phyloP scores from a whole-genome alignment of 2,888 invertebrate genomes.

The Himalopsyche tibetana region DNA sequence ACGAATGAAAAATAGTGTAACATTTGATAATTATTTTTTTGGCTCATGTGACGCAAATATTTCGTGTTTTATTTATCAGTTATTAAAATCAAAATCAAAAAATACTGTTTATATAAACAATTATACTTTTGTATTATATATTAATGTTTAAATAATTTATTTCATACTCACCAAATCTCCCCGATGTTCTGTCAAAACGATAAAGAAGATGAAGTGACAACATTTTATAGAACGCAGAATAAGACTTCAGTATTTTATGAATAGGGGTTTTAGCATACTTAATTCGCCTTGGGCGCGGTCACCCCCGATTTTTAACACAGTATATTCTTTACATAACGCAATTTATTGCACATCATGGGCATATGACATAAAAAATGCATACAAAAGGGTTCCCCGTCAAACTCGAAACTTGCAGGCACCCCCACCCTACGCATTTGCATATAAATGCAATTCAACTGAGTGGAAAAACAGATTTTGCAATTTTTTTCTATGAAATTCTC shows the following conservation, averaged over 20 bases:
- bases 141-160: no score
- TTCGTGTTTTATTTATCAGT: no score
- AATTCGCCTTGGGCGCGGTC: slow-evolving; percentile 31
- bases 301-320: slow-evolving; percentile 37
- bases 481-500: slow-evolving; percentile 59
- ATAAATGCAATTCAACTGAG: slow-evolving; percentile 66
- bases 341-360: slow-evolving; percentile 64
- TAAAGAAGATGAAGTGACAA: not conserved
- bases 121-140: no score
- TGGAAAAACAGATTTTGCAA: slow-evolving; percentile 66
- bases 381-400: slow-evolving; percentile 25
- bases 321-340: slow-evolving; percentile 54
- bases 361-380: slow-evolving; percentile 64
- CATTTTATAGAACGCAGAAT: slow-evolving; percentile 6
- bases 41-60: no score
- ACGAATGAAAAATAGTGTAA: no score
- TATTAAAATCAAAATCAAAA: no score
- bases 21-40: no score
- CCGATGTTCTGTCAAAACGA: not conserved
- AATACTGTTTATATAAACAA: no score
- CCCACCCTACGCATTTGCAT: slow-evolving; percentile 62
- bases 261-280: slow-evolving; percentile 25
- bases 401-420: slow-evolving; percentile 32
- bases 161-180: not conserved
- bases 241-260: slow-evolving; percentile 1